Percentiles rank a stretch among this genome's conserved stretches.
Evolutionary conservation across 2,888 invertebrate genomes (phyloP).

Genomic region (Flabesymbios commensalis): DNA sequence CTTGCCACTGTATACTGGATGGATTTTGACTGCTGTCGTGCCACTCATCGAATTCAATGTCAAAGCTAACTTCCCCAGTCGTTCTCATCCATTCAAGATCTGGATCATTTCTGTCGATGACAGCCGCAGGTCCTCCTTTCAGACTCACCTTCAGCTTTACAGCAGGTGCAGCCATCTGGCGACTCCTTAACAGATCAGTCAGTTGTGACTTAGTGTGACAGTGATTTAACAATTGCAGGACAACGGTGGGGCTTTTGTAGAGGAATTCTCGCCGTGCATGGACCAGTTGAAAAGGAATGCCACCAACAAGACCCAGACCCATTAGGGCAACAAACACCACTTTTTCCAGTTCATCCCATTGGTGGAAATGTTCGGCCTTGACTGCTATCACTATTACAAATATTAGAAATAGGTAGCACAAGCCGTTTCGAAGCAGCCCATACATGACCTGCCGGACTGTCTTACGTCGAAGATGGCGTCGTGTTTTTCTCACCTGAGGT

Average conservation of each 20-base stretch:
- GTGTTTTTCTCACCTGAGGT: background rate
- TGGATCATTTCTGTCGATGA: background rate
- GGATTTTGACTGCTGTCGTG: background rate
- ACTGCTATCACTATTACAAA: background rate
- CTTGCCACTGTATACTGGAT: background rate
- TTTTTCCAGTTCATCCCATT: background rate
- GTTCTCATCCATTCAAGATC: background rate
- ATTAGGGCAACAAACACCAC: background rate
- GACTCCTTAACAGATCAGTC: background rate
- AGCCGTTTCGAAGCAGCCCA: background rate
- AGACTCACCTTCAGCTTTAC: background rate
- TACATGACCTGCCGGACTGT: background rate
- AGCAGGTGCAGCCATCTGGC: background rate
- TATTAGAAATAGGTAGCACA: background rate
- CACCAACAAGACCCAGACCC: background rate
- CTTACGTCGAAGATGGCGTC: background rate
- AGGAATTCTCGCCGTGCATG: background rate
- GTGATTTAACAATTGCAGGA: background rate
- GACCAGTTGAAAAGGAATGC: background rate
- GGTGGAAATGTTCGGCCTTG: background rate
- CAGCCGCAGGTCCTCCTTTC: background rate
- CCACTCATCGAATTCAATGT: background rate
- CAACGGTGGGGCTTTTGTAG: background rate
- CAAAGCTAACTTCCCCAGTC: background rate
- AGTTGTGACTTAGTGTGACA: background rate